Percentiles rank a stretch among this genome's conserved stretches.
Evolutionary conservation across 2,113 vertebrate species (phyloP).

Genomic region (Dicerorhinus sumatrensis): DNA sequence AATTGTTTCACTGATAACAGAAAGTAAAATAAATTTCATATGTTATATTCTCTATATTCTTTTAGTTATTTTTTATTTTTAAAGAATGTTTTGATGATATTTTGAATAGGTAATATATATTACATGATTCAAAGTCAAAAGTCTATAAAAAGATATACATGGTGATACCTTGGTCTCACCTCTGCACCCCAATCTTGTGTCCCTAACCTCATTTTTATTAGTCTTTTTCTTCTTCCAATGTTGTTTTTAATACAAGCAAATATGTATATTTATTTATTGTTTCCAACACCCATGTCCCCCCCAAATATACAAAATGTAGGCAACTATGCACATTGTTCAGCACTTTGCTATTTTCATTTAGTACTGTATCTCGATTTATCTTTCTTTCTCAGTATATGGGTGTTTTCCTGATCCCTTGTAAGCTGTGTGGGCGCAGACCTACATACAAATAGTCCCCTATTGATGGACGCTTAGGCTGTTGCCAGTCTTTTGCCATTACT

Average conservation of each 20-base stretch:
- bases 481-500: not conserved
- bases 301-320: not conserved
- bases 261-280: not conserved
- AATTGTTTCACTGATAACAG: not conserved
- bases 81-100: not conserved
- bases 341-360: not conserved
- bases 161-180: not conserved
- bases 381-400: not conserved
- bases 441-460: not conserved
- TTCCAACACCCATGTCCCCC: not conserved
- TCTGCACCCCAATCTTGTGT: not conserved
- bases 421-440: not conserved
- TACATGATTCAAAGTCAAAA: not conserved
- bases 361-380: not conserved
- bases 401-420: not conserved
- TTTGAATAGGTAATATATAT: not conserved
- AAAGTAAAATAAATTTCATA: not conserved
- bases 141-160: not conserved
- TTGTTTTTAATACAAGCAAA: not conserved
- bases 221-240: not conserved
- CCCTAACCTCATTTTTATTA: not conserved
- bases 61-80: constrained; percentile 23
- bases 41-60: not conserved
- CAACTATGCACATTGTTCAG: not conserved
- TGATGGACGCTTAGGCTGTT: not conserved